phyloP scores from a whole-genome alignment of 2,113 vertebrate species.

The Numenius arquata region DNA sequence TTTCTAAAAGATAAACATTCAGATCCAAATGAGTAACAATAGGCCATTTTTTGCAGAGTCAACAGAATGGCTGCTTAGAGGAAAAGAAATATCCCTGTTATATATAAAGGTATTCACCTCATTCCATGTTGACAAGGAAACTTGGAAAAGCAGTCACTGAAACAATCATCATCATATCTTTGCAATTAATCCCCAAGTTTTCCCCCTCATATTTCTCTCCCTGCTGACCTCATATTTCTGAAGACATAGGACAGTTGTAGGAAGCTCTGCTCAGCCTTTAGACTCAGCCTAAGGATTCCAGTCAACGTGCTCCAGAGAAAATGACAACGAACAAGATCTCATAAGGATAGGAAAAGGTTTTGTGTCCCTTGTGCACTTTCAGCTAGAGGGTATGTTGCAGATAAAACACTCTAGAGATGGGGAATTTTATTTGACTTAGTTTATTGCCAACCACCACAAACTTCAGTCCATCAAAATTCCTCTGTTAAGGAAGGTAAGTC shows the following conservation, averaged over 20 bases:
- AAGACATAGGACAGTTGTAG: not conserved
- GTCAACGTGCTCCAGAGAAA: not conserved
- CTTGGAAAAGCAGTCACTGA: not conserved
- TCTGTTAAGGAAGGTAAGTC: not conserved
- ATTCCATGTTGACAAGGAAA: not conserved
- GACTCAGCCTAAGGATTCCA: not conserved
- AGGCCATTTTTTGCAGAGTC: not conserved
- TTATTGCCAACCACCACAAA: not conserved
- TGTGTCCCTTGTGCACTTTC: not conserved
- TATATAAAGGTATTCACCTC: not conserved
- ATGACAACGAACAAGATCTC: not conserved
- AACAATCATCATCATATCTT: not conserved
- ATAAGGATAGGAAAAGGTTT: not conserved
- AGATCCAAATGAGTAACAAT: not conserved
- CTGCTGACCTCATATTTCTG: not conserved
- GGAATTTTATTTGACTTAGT: not conserved
- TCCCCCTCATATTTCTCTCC: not conserved
- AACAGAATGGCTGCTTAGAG: not conserved
- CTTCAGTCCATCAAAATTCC: not conserved
- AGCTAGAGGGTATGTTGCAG: not conserved
- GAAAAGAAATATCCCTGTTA: not conserved
- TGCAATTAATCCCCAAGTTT: not conserved
- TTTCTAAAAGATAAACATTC: not conserved
- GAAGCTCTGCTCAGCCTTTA: not conserved
- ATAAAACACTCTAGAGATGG: not conserved